Base-by-base conservation (phyloP, 2,888 invertebrate species). In the Drosophila niveifrons region DNA sequence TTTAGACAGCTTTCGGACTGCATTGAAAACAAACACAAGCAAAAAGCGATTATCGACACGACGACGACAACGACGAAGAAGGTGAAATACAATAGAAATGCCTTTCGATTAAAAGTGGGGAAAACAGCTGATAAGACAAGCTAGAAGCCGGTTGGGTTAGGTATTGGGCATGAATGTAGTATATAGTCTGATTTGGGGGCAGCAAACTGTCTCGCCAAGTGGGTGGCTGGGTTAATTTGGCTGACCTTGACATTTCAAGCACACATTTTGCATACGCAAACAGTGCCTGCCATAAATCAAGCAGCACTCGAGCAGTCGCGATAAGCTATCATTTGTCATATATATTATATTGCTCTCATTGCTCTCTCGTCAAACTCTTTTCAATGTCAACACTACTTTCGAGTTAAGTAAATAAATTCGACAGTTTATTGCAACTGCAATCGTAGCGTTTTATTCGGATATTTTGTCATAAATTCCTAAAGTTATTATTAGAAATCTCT, bases 121-220 rank as follows among this genome's bases (percentile, higher is more conserved):
- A 66, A 57, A 68, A 52, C 82, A 71, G 74, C 82, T 83, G 83
- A 87, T 83, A 83, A 87, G 79, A 76, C 68, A 66, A 74, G 66
- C 88, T 73, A 76, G 66, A 66, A 76, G 67, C 88, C 75, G 81
- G 69, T 47, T 73, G 39, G 41, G 23, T 34, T 61, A 39, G 44
- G n/a, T 15, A 39, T 36, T 11, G 4, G 1, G 11, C n/a, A n/a
- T 36, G n/a, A 34, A 13, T 15, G 0, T 7, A 6, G 2, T 2
- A 4, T 31, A 17, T 11, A 29, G 29, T 28, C 23, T 17, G 43
- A 43, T 1, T 1, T 10, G 41, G 41, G 4, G 17, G 7, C 36
- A 13, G 2, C 9, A 34, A 1, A 18, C 50, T 48, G 47, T 56
- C 72, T 17, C 41, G 36, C 28, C 48, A n/a, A 34, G 39, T 56